Evolutionary conservation across 2,797 vertebrate genomes (phyloP), one percentile per base, ranked within the genome.

Genomic region (Acrossocheilus fasciatus): DNA sequence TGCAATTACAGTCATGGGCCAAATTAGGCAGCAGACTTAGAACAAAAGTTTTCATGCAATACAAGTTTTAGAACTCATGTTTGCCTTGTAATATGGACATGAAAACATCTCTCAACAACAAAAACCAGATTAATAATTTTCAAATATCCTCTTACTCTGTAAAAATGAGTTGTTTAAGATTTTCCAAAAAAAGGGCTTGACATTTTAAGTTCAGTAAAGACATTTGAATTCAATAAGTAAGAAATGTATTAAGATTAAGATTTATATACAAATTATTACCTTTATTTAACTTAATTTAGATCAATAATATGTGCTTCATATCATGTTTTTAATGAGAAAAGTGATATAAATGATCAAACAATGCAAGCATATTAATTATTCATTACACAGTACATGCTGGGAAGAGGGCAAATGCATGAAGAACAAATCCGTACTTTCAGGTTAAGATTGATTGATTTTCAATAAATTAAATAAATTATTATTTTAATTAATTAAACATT

Each of bases 1-100:
- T 81, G 83, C 82, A 87, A 89, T 87, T 20, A 7, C 30, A 87
- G 66, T 34, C 75, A 83, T 36, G 75, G 66, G 47, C 47, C 79
- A 81, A 88, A 85, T 90, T 69, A 52, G 26, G 4, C 75, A 34
- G 75, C 45, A 39, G 36, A 72, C 78, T 59, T 77, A 11, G 36
- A 26, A 59, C 62, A 75, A 73, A 78, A 70, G 74, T 81, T 77
- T 84, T 82, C 17, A 23, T 77, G 39, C 15, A 17, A 66, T 34
- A 8, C 15, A 50, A 68, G 73, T 54, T 77, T 84, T 26, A 76
- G 2, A 76, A 76, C 18, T 54, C 9, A 14, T 20, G 23, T 52
- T 76, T n/a, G 5, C 4, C 2, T 66, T 14, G 0, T 68, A 66
- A 17, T 66, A 9, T 43, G 4, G 45, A 57, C 9, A 57, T 43